Evolutionary conservation across 2,888 invertebrate genomes (phyloP).

Genomic region (Oxyscelio sp.): DNA sequence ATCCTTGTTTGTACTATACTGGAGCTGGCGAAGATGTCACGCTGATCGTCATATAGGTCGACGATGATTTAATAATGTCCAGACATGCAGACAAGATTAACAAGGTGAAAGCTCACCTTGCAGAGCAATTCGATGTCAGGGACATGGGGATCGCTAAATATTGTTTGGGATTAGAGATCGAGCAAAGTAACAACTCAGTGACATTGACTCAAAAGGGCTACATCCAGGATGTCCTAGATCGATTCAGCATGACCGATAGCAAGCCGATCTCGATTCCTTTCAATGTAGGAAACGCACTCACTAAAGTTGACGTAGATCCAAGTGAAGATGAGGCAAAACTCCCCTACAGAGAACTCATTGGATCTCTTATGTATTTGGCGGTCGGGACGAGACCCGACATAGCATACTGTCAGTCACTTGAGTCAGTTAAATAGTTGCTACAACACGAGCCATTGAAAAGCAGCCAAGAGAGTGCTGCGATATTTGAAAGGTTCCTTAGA

Average conservation of each 20-base stretch:
- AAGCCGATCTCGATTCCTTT: constrained; percentile 58
- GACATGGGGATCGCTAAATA: constrained; percentile 49
- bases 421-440: no score
- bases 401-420: background rate
- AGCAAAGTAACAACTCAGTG: constrained; percentile 13
- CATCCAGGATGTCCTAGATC: constrained; percentile 49
- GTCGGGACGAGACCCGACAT: background rate
- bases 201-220: constrained; percentile 51
- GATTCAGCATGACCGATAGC: constrained; percentile 63
- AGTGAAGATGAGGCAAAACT: background rate
- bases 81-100: constrained; percentile 22
- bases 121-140: constrained; percentile 48
- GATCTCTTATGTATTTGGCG: background rate
- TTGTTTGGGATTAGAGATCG: constrained; percentile 68
- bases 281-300: background rate
- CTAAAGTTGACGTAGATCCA: background rate
- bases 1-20: background rate
- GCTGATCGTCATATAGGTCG: constrained; percentile 15
- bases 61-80: constrained; percentile 47
- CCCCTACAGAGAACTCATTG: background rate
- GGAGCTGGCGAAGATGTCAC: background rate
- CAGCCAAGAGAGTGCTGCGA: no score
- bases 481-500: no score
- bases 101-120: constrained; percentile 31
- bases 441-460: no score